Evolutionary conservation across 2,888 invertebrate genomes (phyloP), one percentile per base, ranked within the genome.

Genomic region (Apamea crenata): DNA sequence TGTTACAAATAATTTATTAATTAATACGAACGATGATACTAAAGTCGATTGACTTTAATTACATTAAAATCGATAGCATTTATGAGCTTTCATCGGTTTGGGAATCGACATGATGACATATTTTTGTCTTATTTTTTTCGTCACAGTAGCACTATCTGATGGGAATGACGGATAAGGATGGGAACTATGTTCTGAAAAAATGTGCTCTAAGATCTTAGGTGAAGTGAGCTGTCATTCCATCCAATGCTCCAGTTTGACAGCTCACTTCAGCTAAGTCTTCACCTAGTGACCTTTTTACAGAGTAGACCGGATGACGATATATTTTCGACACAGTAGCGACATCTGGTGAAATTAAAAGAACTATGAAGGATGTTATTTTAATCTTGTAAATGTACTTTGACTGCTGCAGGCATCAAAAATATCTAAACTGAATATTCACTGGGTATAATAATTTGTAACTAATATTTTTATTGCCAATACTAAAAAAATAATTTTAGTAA

Each of bases 1-100:
- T 36, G 10, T 36, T 47, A 84, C 70, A 67, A 85, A 81, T 81
- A 61, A 83, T 74, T 81, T 81, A 81, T 74, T 66, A 70, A 81
- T 80, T 61, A 70, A 73, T 32, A 56, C 25, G 50, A 80, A 40
- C 50, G 21, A 68, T 29, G 7, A 10, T 29, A 36, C 0, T 47
- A 2, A 65, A 66, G 29, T 67, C 14, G 53, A 7, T 4, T 8
- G 18, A 67, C 66, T 29, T 21, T 40, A 50, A 18, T 2, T 40
- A 12, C 5, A 36, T 44, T 47, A 4, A 36, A 56, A 71, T 83
- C 21, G 47, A 81, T 71, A 56, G 50, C 59, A 81, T 85, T 59
- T 61, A 80, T 12, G 21, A 29, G 1, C 16, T 53, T 63, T 32
- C n/a, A 56, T 63, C 29, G 40, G 32, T 77, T 21, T 36, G 29